A percentile compares a stretch with the other conserved stretches of the same genome.
These are phyloP conservation scores for Malurus elegans DNA, from an alignment of 2,113 vertebrate species.

Conservation along the genomic window DNA sequence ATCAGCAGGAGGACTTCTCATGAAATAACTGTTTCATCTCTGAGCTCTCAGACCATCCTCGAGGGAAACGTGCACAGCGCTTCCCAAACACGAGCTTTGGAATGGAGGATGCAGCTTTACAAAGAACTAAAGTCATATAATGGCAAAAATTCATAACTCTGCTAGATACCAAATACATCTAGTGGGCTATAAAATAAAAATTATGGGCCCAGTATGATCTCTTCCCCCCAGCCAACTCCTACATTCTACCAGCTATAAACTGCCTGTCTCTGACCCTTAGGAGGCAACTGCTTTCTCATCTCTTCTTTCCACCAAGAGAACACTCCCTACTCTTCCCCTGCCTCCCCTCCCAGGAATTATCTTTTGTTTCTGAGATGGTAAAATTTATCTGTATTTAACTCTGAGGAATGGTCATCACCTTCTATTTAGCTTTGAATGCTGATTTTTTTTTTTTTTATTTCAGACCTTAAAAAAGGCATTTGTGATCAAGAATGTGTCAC, in stretches of 20 bases:
- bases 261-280: background rate
- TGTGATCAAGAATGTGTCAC: background rate
- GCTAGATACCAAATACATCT: background rate
- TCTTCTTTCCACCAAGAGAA: background rate
- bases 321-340: rapidly evolving
- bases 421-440: background rate
- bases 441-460: background rate
- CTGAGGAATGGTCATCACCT: background rate
- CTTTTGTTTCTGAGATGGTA: background rate
- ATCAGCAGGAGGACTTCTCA: background rate
- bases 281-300: background rate
- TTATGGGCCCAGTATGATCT: background rate
- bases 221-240: background rate
- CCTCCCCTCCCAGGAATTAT: background rate
- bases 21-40: background rate
- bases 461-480: background rate
- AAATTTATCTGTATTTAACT: background rate
- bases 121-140: background rate
- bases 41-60: background rate
- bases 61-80: background rate
- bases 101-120: background rate
- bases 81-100: background rate
- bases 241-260: background rate
- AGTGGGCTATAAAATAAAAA: background rate
- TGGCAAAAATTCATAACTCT: background rate